These are phyloP conservation scores for Petrophora chlorosata DNA, from an alignment of 2,888 invertebrate species.

Conservation along the genomic window DNA sequence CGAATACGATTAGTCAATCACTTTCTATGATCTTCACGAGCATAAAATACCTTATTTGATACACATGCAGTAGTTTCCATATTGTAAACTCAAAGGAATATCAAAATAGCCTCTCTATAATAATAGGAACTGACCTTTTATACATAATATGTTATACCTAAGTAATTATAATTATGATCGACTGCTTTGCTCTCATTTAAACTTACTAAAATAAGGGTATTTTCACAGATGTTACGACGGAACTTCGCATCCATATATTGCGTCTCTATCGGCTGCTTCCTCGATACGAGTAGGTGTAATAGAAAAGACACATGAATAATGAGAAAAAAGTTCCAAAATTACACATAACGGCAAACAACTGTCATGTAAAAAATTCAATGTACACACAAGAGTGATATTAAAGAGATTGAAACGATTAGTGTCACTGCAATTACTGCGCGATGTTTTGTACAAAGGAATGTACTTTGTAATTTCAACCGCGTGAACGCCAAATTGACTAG, in stretches of 20 bases:
- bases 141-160: too few relatives aligned
- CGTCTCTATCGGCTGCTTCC: not conserved
- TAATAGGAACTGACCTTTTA: too few relatives aligned
- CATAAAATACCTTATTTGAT: too few relatives aligned
- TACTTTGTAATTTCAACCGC: slow-evolving; percentile 53
- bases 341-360: slow-evolving; percentile 50
- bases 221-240: too few relatives aligned
- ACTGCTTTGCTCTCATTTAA: too few relatives aligned
- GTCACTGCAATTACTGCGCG: slow-evolving; percentile 60
- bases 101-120: too few relatives aligned
- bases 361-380: slow-evolving; percentile 56
- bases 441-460: slow-evolving; percentile 50
- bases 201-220: too few relatives aligned
- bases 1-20: too few relatives aligned
- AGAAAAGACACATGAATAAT: slow-evolving; percentile 36
- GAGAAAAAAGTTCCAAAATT: slow-evolving; percentile 52
- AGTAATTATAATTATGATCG: too few relatives aligned
- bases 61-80: too few relatives aligned
- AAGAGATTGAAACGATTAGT: slow-evolving; percentile 57
- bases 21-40: too few relatives aligned
- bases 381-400: slow-evolving; percentile 48
- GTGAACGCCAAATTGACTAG: slow-evolving; percentile 36
- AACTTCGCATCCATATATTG: not conserved
- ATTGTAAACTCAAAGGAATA: too few relatives aligned
- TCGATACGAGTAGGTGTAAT: slow-evolving; percentile 22